Base-by-base conservation (phyloP, 2,888 invertebrate genomes). In the Serrognathus titanus region DNA sequence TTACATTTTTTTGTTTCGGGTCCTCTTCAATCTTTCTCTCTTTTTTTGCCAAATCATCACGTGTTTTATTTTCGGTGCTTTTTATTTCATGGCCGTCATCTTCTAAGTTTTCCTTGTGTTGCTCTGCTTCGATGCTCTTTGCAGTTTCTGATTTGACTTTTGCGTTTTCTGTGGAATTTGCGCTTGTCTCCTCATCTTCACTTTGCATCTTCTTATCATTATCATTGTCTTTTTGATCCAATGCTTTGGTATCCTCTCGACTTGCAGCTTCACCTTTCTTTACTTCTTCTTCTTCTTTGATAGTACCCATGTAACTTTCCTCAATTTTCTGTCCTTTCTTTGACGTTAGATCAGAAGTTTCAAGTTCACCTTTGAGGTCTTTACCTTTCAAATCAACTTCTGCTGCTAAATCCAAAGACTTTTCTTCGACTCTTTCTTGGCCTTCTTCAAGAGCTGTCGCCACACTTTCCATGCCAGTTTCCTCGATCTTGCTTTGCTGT, bases 121-220 rank as follows among this genome's bases (percentile, higher is more conserved):
- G 11, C 38, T 10, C 11, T 16, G 16, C 16, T 3, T 16, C 16
- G 16, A 16, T 16, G 16, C 3, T 3, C 16, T 16, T 16, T 20
- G 31, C n/a, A 46, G n/a, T 3, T 56, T 38, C 46, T 12, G 36
- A 38, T 45, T 37, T 41, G 5, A 20, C 11, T 10, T 49, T 10
- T n/a, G 1, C 16, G 16, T 16, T 16, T 16, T 1, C 16, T 16
- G 16, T 16, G 16, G 16, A 16, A 1, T 50, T 39, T 16, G 24
- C 51, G n/a, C 9, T 48, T 7, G 11, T 31, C 11, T 39, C 13
- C n/a, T 31, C 13, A 31, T 43, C 36, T 16, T 2, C n/a, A n/a
- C n/a, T n/a, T n/a, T n/a, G n/a, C 31, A 11, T 10, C 10, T 35
- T 43, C 41, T 59, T 55, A 8, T 37, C 56, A 11, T 37, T 10